phyloP scores from a whole-genome alignment of 2,888 invertebrate species.

The Panopea generosa region DNA sequence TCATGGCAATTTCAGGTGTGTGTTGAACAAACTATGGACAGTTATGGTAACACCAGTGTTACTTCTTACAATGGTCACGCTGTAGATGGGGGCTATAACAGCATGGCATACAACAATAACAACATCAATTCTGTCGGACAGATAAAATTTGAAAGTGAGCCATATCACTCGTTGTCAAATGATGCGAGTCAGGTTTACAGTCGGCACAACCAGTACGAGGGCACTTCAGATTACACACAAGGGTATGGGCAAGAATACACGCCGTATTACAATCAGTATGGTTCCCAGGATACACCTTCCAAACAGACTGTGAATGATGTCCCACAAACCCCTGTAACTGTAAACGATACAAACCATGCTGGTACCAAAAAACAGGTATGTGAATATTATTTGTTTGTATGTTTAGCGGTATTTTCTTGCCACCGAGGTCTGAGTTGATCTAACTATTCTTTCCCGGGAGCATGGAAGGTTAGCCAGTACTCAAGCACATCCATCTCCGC shows the following conservation, averaged over 20 bases:
- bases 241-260: constrained; percentile 23
- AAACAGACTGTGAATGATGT: neutral
- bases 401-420: too few relatives aligned
- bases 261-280: neutral
- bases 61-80: constrained; percentile 35
- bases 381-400: too few relatives aligned
- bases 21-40: neutral
- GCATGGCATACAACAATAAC: neutral
- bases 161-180: constrained; percentile 21
- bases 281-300: neutral
- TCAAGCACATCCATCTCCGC: too few relatives aligned
- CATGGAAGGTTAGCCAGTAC: too few relatives aligned
- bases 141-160: constrained; percentile 46
- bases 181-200: constrained; percentile 13
- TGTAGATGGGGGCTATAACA: neutral
- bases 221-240: constrained; percentile 4
- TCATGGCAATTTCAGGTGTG: neutral
- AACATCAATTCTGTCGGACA: constrained; percentile 13
- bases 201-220: constrained; percentile 9
- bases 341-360: too few relatives aligned
- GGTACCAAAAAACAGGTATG: too few relatives aligned
- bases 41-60: constrained; percentile 14
- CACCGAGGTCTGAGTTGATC: too few relatives aligned
- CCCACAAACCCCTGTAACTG: too few relatives aligned
- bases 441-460: too few relatives aligned